phyloP scores from a whole-genome alignment of 2,888 invertebrate species.

The Arctia plantaginis region DNA sequence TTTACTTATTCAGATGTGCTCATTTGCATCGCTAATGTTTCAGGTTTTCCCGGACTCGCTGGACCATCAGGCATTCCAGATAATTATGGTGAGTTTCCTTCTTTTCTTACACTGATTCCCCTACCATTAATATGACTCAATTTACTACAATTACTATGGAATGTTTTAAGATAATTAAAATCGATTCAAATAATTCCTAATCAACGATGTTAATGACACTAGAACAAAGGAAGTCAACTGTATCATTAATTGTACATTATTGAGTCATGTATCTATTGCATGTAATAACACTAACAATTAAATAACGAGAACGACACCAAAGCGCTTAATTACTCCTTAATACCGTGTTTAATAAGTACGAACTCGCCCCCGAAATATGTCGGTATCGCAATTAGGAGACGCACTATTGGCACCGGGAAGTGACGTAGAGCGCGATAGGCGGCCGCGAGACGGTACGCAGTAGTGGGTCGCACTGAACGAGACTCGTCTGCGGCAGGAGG shows the following conservation, averaged over 20 bases:
- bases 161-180: slow-evolving; percentile 59
- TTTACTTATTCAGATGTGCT: neutral
- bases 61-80: slow-evolving; percentile 95
- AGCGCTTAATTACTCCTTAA: slow-evolving; percentile 65
- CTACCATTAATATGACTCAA: slow-evolving; percentile 67
- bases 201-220: slow-evolving; percentile 61
- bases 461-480: slow-evolving; percentile 71
- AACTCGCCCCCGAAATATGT: slow-evolving; percentile 51
- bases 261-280: slow-evolving; percentile 72
- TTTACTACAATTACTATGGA: slow-evolving; percentile 50
- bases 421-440: slow-evolving; percentile 35
- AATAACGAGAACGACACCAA: slow-evolving; percentile 72
- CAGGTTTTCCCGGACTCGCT: slow-evolving; percentile 91
- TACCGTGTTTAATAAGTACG: slow-evolving; percentile 55
- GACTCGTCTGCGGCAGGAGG: slow-evolving; percentile 84
- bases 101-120: slow-evolving; percentile 55
- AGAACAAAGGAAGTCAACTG: slow-evolving; percentile 60
- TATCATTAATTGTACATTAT: slow-evolving; percentile 79
- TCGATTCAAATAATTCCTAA: slow-evolving; percentile 61
- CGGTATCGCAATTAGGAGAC: slow-evolving; percentile 40
- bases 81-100: slow-evolving; percentile 91
- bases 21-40: slow-evolving; percentile 28
- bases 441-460: slow-evolving; percentile 40
- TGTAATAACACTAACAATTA: slow-evolving; percentile 79
- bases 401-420: slow-evolving; percentile 51